Percentiles rank a stretch among this genome's conserved stretches.
Conservation (phyloP, 2,113 vertebrate species). For the Macaca nemestrina region DNA sequence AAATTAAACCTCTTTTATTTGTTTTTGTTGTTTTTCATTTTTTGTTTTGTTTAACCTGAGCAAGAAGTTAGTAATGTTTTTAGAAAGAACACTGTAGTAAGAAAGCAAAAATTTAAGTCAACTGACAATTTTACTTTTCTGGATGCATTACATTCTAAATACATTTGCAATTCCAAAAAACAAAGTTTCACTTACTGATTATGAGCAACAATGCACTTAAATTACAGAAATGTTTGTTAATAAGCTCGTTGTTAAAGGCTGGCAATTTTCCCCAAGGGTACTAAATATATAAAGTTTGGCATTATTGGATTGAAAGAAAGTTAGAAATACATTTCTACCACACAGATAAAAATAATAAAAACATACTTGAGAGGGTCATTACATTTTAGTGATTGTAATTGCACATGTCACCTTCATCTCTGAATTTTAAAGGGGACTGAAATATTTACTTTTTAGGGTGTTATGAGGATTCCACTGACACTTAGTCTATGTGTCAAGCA, state of each 20-base stretch:
- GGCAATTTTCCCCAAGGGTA: neutral
- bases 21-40: neutral
- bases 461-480: neutral
- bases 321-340: constrained; percentile 10
- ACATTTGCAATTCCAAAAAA: neutral
- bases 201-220: constrained; percentile 12
- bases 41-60: neutral
- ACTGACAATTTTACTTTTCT: neutral
- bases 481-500: neutral
- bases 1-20: neutral
- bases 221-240: constrained; percentile 56
- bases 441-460: neutral
- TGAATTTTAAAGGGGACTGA: neutral
- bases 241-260: constrained; percentile 48
- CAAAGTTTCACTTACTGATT: neutral
- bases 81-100: neutral
- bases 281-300: constrained; percentile 1
- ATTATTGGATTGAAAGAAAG: neutral
- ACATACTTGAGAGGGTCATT: constrained; percentile 28
- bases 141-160: neutral
- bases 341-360: constrained; percentile 56
- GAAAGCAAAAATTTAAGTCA: neutral
- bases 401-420: neutral
- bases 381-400: constrained; percentile 45
- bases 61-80: constrained; percentile 1